Evolutionary conservation across 2,888 invertebrate genomes (phyloP).

Genomic region (Subacronicta megacephala): DNA sequence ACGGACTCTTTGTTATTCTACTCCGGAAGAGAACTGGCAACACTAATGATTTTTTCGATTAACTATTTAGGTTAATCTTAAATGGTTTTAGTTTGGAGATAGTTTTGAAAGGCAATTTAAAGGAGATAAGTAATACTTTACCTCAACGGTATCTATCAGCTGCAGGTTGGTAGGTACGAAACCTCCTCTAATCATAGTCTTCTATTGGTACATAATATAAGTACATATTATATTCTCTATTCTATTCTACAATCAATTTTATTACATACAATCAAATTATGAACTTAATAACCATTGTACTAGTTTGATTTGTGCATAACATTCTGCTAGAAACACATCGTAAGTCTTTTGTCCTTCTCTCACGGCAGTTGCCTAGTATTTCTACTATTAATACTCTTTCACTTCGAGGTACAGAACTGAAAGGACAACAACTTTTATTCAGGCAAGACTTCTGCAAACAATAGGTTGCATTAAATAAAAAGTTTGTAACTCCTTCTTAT

Average conservation of each 20-base stretch:
- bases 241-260: too few relatives aligned
- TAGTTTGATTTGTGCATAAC: constrained; percentile 21
- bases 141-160: not conserved
- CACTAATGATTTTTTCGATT: constrained; percentile 48
- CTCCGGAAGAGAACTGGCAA: constrained; percentile 28
- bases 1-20: constrained; percentile 34
- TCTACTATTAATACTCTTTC: constrained; percentile 15
- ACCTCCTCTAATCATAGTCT: too few relatives aligned
- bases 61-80: constrained; percentile 45
- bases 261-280: not conserved
- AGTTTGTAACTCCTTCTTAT: not conserved
- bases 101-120: constrained; percentile 16
- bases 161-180: too few relatives aligned
- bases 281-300: constrained; percentile 19
- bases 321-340: constrained; percentile 27
- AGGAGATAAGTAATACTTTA: constrained; percentile 11
- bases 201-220: too few relatives aligned
- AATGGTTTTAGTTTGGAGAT: constrained; percentile 40
- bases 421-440: constrained; percentile 9
- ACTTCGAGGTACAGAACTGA: not conserved
- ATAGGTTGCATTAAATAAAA: not conserved
- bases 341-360: constrained; percentile 31
- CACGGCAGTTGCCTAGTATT: constrained; percentile 16
- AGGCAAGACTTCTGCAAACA: constrained; percentile 1
- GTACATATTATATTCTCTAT: too few relatives aligned